A percentile compares a stretch with the other conserved stretches of the same genome.
These are phyloP conservation scores for Quadroppia sp. DNA, from an alignment of 2,888 invertebrate genomes.

Conservation along the genomic window DNA sequence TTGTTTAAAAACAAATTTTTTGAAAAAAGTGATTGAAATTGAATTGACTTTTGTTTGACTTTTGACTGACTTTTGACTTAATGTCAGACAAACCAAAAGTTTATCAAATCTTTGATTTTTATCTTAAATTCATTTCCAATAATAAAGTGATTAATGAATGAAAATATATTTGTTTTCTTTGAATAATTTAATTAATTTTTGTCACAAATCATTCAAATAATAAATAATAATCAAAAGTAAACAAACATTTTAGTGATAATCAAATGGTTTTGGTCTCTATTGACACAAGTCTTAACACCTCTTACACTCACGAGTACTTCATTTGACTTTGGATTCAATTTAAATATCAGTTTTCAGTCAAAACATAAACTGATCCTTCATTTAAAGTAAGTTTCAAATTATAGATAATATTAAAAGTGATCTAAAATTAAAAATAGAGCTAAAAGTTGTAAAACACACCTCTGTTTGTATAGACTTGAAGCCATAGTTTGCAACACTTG, in stretches of 20 bases:
- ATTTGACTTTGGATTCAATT: background rate
- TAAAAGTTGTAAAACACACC: slow-evolving; percentile 16
- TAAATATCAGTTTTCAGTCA: background rate
- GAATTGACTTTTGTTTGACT: too few relatives aligned
- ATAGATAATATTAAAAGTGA: background rate
- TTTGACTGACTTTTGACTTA: too few relatives aligned
- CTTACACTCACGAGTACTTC: background rate
- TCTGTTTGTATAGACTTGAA: slow-evolving; percentile 32
- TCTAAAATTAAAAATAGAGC: slow-evolving; percentile 12
- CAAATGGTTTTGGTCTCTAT: background rate
- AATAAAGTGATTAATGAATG: too few relatives aligned
- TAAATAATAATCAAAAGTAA: background rate
- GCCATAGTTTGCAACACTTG: slow-evolving; percentile 1
- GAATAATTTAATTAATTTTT: background rate
- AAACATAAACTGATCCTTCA: too few relatives aligned
- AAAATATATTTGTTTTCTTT: too few relatives aligned
- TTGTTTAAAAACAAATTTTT: background rate
- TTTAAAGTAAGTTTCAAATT: too few relatives aligned
- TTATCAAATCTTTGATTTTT: slow-evolving; percentile 9
- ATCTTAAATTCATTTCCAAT: too few relatives aligned
- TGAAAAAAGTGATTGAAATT: background rate
- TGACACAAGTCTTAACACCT: background rate
- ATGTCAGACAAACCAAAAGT: too few relatives aligned
- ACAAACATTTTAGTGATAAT: background rate
- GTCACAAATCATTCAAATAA: background rate